phyloP scores from a whole-genome alignment of 2,888 invertebrate genomes.

The Pheosia gnoma region DNA sequence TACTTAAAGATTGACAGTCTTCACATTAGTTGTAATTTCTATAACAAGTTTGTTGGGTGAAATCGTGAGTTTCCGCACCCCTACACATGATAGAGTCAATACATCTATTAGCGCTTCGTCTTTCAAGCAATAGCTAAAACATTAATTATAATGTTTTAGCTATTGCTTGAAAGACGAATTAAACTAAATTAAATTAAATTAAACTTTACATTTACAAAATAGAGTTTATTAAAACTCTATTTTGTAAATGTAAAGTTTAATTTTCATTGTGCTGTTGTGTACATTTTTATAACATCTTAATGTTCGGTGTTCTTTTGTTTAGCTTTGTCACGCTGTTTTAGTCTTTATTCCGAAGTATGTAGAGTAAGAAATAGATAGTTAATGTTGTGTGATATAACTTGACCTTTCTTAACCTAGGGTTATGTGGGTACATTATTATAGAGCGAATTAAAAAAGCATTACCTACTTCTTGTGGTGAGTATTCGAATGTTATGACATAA shows the following conservation, averaged over 20 bases:
- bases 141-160: neutral
- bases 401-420: conserved; percentile 23
- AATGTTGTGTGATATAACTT: conserved; percentile 24
- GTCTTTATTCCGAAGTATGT: neutral
- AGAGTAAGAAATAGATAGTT: conserved; percentile 3
- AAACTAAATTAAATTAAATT: too few relatives aligned
- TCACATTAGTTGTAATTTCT: neutral
- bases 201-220: too few relatives aligned
- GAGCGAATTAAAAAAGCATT: conserved; percentile 27
- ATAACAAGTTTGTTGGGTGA: neutral
- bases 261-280: neutral
- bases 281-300: neutral
- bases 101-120: neutral
- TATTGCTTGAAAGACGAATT: neutral
- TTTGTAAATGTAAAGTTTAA: neutral
- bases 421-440: conserved; percentile 20
- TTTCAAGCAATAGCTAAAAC: neutral
- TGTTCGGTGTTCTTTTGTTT: neutral
- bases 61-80: conserved; percentile 1
- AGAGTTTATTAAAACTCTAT: too few relatives aligned
- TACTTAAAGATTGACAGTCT: neutral
- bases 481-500: conserved; percentile 17
- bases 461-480: conserved; percentile 9
- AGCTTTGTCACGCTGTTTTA: neutral
- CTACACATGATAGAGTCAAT: neutral